Evolutionary conservation across 2,888 invertebrate genomes (phyloP).

Genomic region (Lasioglossum leucozonium): DNA sequence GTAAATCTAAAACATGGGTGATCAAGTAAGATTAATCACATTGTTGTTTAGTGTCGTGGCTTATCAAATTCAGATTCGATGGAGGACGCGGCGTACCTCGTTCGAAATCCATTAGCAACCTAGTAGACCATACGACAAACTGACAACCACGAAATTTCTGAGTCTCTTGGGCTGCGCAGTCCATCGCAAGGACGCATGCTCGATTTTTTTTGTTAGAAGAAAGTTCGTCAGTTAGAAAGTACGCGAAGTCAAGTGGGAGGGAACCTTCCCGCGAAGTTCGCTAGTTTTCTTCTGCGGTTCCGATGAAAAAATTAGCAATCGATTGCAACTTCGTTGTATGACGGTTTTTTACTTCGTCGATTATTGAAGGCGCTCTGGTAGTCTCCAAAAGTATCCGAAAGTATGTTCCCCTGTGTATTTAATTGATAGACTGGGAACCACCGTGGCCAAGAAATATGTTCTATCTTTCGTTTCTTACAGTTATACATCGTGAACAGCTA

Average conservation of each 20-base stretch:
- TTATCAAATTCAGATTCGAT: background rate
- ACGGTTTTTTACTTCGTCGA: background rate
- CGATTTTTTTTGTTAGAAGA: background rate
- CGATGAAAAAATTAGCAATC: background rate
- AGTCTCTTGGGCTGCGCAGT: background rate
- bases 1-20: background rate
- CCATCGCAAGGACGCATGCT: background rate
- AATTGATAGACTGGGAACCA: background rate
- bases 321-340: background rate
- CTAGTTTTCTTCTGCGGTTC: background rate
- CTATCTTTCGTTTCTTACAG: background rate
- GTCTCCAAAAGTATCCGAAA: background rate
- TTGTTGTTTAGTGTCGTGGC: background rate
- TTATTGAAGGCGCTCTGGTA: background rate
- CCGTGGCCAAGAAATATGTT: background rate
- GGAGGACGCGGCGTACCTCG: background rate
- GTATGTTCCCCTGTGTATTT: background rate
- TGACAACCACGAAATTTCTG: background rate
- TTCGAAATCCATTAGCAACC: conserved; percentile 4
- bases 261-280: background rate
- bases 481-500: background rate
- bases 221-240: background rate
- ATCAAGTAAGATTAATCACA: background rate
- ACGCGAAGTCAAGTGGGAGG: background rate
- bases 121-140: background rate